Conservation (phyloP, 2,113 vertebrate genomes). For the Lycaon pictus region DNA sequence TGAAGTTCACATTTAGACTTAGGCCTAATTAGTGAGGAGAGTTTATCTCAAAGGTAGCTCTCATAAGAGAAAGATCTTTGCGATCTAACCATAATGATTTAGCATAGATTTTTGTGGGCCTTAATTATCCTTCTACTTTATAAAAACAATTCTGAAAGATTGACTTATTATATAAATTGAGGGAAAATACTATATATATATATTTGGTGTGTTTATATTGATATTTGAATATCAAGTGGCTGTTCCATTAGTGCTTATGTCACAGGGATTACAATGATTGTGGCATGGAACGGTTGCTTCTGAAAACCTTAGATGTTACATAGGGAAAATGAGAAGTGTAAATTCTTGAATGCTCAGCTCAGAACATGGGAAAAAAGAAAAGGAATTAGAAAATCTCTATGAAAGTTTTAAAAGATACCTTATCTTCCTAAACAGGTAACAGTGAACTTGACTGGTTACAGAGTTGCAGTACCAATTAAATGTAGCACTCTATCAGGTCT, state of each 20-base stretch:
- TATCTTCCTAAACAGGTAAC: not conserved
- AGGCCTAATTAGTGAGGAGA: not conserved
- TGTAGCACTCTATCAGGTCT: not conserved
- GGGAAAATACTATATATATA: not conserved
- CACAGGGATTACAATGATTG: not conserved
- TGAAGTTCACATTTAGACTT: slow-evolving; percentile 10
- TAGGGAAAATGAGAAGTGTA: not conserved
- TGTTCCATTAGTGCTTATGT: not conserved
- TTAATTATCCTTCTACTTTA: not conserved
- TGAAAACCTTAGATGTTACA: not conserved
- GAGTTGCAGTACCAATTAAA: not conserved
- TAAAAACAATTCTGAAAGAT: not conserved
- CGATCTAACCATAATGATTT: not conserved
- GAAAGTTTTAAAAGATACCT: not conserved
- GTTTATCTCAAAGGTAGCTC: not conserved
- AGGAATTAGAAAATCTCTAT: not conserved
- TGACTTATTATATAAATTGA: not conserved
- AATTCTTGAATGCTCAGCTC: not conserved
- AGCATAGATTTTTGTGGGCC: not conserved
- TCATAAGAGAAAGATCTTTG: not conserved
- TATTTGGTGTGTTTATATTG: not conserved
- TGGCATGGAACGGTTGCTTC: not conserved
- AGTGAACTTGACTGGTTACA: not conserved
- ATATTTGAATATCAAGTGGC: not conserved
- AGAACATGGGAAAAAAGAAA: not conserved